Evolutionary conservation across 2,797 vertebrate species (phyloP).

Genomic region (Uromys caudimaculatus): DNA sequence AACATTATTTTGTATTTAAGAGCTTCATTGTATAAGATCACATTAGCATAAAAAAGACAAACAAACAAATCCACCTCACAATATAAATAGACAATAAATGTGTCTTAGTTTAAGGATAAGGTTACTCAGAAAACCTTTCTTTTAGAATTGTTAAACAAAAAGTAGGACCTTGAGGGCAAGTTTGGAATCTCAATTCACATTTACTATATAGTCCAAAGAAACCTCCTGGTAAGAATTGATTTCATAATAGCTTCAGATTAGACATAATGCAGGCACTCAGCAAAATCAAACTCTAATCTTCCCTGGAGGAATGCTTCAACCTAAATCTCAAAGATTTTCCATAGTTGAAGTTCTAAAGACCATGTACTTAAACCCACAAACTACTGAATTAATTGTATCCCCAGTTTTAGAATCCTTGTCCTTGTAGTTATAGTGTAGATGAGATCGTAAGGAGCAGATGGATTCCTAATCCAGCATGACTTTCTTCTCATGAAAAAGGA

Average conservation of each 20-base stretch:
- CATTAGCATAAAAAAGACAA: neutral
- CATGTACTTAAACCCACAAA: neutral
- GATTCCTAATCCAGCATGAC: neutral
- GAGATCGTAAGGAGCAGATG: neutral
- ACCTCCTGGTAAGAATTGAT: slow-evolving; percentile 20
- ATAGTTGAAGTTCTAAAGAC: slow-evolving; percentile 9
- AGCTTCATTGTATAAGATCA: neutral
- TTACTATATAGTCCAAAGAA: neutral
- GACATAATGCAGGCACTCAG: neutral
- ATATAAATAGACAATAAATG: neutral
- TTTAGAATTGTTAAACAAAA: slow-evolving; percentile 45
- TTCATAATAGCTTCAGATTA: neutral
- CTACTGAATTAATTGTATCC: neutral
- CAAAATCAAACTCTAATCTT: slow-evolving; percentile 30
- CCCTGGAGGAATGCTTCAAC: slow-evolving; percentile 37
- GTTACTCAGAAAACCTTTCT: neutral
- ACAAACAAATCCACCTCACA: neutral
- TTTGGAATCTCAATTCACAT: slow-evolving; percentile 7
- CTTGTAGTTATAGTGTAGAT: neutral
- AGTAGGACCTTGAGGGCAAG: neutral
- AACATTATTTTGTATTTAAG: neutral
- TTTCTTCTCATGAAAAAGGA: neutral
- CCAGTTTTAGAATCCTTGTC: neutral
- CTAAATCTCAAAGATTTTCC: neutral
- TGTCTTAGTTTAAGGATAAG: neutral